Evolutionary conservation across 2,113 vertebrate species (phyloP).

Genomic region (Penelope pileata): DNA sequence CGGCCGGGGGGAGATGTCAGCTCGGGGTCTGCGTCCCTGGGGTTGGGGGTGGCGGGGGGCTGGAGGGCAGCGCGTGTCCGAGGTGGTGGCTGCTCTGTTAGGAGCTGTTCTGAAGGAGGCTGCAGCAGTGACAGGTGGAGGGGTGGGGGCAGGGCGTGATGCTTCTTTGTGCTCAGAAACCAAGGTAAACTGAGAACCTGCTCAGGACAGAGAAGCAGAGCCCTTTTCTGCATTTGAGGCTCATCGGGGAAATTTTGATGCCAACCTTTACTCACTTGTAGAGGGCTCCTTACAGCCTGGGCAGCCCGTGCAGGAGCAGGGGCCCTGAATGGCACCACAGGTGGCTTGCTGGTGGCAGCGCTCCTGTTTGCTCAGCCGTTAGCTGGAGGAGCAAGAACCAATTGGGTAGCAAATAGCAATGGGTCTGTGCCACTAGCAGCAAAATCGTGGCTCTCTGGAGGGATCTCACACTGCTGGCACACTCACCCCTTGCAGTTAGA

Average conservation of each 20-base stretch:
- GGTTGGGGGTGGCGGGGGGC: rapidly evolving
- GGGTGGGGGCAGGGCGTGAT: not conserved
- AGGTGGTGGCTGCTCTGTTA: rapidly evolving
- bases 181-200: not conserved
- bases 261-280: rapidly evolving
- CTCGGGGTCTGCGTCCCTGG: rapidly evolving
- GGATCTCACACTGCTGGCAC: rapidly evolving
- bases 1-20: not conserved
- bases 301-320: not conserved
- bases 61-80: not conserved
- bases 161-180: not conserved
- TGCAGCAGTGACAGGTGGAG: not conserved
- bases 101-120: not conserved
- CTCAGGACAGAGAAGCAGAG: not conserved
- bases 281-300: not conserved
- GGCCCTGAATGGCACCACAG: not conserved
- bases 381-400: not conserved
- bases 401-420: rapidly evolving
- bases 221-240: not conserved
- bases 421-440: rapidly evolving
- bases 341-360: not conserved
- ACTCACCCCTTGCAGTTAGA: rapidly evolving
- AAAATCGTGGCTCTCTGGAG: not conserved
- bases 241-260: not conserved
- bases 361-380: not conserved